These are phyloP conservation scores for Phrynosoma platyrhinos DNA, from an alignment of 2,113 vertebrate genomes.

Conservation along the genomic window DNA sequence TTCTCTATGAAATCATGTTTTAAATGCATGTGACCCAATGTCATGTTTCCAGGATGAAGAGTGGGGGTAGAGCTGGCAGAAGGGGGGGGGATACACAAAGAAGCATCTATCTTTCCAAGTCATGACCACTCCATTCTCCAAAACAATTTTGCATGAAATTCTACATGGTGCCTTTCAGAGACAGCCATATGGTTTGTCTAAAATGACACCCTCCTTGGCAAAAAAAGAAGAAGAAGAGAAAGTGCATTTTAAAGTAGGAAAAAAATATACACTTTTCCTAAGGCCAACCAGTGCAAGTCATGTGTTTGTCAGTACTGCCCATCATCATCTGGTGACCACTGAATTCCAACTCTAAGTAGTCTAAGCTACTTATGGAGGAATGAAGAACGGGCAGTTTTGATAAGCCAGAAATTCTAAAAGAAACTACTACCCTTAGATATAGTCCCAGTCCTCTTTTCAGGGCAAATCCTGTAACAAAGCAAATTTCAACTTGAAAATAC, in stretches of 20 bases:
- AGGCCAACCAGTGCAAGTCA: slow-evolving; percentile 14
- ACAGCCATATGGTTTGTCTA: background rate
- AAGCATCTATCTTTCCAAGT: background rate
- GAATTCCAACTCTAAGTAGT: background rate
- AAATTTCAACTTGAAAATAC: background rate
- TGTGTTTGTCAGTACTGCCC: background rate
- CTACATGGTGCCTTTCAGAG: background rate
- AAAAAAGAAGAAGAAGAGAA: background rate
- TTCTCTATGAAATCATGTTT: background rate
- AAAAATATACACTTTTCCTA: slow-evolving; percentile 2
- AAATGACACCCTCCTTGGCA: too few relatives aligned
- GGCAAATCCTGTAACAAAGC: background rate
- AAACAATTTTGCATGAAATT: background rate
- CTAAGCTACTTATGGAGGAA: background rate
- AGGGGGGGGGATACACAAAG: background rate
- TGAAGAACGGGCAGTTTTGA: background rate
- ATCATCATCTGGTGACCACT: background rate
- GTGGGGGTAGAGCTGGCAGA: background rate
- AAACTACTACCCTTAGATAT: background rate
- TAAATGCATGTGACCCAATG: slow-evolving; percentile 30
- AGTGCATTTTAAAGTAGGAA: slow-evolving; percentile 7
- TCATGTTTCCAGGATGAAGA: slow-evolving; percentile 19
- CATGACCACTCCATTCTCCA: background rate
- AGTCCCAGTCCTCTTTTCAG: background rate
- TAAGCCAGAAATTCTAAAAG: background rate